Evolutionary conservation across 2,888 invertebrate genomes (phyloP), one percentile per base, ranked within the genome.

Genomic region (Agrilus cyanescens): DNA sequence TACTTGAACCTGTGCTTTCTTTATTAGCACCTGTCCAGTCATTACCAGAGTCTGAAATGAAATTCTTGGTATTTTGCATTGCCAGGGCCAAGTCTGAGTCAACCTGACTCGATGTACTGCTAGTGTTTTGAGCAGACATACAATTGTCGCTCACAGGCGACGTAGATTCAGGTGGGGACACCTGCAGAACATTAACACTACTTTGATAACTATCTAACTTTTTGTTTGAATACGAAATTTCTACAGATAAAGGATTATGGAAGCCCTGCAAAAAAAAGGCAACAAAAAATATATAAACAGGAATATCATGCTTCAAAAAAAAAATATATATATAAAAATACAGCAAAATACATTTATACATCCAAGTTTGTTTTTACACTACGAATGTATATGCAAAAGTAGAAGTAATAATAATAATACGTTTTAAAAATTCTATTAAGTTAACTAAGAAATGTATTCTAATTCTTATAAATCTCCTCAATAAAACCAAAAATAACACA

Each of bases 101-200:
- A 12, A 16, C 12, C 12, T 37, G 18, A 14, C 12, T 14, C 4
- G 14, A 16, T 14, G 36, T 45, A 41, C 31, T 31, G 40, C 12
- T 18, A 14, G 32, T 29, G 38, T 35, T 35, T 30, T 41, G 38
- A 7, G 29, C 29, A 31, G 45, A 12, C 12, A 43, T 37, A 13
- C 20, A 32, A 13, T 44, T 48, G 32, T 50, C 52, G 31, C 37
- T 49, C 31, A 52, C 40, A 7, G 52, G 50, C 1, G 50, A 50
- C 6, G 49, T 48, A 12, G 49, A 51, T 41, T 52, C 48, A 8
- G 52, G 48, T 15, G 57, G 47, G 16, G 57, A 57, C 5, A 63
- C 55, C 50, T 62, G 61, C 8, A 66, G 50, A 1, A 66, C 65
- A 42, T 60, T 64, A 2, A 65, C 63, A 39, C 53, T 57, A 48